Conservation (phyloP, 2,888 invertebrate genomes). For the Philhelius pedissequus region DNA sequence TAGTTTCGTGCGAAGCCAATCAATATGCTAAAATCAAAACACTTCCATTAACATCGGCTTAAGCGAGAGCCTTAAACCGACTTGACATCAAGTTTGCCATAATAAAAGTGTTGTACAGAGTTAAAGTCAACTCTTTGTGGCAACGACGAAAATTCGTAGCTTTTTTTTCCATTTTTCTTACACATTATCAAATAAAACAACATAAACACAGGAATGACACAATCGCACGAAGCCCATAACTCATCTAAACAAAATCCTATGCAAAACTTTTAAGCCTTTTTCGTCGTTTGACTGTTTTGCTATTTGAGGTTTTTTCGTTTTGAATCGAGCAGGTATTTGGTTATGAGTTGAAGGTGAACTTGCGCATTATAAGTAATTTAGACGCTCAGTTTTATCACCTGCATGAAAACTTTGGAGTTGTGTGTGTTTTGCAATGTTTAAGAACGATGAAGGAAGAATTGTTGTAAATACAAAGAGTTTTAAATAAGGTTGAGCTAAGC, state of each 20-base stretch:
- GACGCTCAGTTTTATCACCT: conserved; percentile 52
- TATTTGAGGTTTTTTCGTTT: not conserved
- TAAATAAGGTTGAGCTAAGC: conserved; percentile 26
- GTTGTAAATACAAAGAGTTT: conserved; percentile 36
- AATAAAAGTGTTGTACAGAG: not conserved
- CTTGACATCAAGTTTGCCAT: conserved; percentile 29
- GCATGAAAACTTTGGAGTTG: not conserved
- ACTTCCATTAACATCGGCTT: conserved; percentile 56
- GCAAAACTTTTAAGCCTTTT: conserved; percentile 30
- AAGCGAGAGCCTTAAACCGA: not conserved
- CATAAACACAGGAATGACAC: conserved; percentile 33
- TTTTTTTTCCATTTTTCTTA: conserved; percentile 16
- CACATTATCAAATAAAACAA: not conserved
- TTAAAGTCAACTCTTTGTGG: not conserved
- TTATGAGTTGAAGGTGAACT: conserved; percentile 47
- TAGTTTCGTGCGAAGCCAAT: conserved; percentile 56
- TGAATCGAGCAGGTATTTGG: not conserved
- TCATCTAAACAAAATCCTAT: conserved; percentile 40
- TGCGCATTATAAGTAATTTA: conserved; percentile 35
- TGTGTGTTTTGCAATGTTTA: not conserved
- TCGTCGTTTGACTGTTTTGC: not conserved
- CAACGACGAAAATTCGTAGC: conserved; percentile 16
- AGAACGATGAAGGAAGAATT: conserved; percentile 13
- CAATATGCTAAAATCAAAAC: conserved; percentile 61
- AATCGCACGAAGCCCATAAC: conserved; percentile 62